Evolutionary conservation across 2,888 invertebrate species (phyloP), one percentile per base, ranked within the genome.

Genomic region (Notodonta dromedarius): DNA sequence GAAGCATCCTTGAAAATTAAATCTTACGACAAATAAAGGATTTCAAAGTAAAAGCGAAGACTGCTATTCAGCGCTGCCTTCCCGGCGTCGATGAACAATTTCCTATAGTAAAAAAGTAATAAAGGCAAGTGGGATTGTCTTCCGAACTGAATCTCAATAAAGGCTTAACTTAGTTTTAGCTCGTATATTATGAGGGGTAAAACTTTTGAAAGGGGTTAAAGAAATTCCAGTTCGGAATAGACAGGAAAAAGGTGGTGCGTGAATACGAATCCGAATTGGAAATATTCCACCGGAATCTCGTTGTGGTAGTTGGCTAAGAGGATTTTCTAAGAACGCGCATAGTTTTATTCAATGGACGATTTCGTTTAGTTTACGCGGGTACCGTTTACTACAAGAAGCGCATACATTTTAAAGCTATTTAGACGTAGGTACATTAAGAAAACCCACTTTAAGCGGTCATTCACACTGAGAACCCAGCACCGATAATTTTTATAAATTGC

Each of bases 231-330:
- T 87, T 87, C 84, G 81, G 80, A 82, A 76, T 80, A 87, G 85
- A 93, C 89, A 89, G 78, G 87, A 82, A 88, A 90, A 88, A 90
- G 91, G 90, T 90, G 90, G 91, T 84, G 79, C 89, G 83, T 83
- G 76, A 74, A 80, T 76, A 70, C 73, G 80, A 85, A 86, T 87
- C 85, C 84, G 80, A 86, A 86, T 84, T 74, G 79, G 77, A 77
- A 80, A 74, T 76, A 77, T 74, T 73, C 66, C 69, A 71, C 69
- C 70, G 71, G 67, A 71, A 74, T 74, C 70, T 67, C 58, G 68
- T 70, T 65, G 71, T 61, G 51, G 69, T 71, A 69, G 75, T 75
- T 73, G 63, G 62, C 64, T 71, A 66, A 66, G 70, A 71, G 63
- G 65, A 68, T 70, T 66, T 61, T 60, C 55, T 54, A 55, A 50